phyloP scores from a whole-genome alignment of 2,113 vertebrate genomes.

The Lycocorax pyrrhopterus region DNA sequence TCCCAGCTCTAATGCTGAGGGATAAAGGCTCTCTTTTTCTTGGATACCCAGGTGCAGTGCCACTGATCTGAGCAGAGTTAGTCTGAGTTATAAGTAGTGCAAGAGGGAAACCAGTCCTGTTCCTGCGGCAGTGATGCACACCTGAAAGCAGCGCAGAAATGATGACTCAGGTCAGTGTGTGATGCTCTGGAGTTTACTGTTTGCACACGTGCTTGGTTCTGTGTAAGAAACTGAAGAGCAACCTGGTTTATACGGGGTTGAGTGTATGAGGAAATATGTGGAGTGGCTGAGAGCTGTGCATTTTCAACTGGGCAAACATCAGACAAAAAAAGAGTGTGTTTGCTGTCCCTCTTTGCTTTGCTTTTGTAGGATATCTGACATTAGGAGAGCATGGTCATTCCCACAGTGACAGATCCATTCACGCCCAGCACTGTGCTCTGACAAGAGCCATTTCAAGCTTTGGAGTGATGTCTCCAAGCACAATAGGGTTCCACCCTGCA shows the following conservation, averaged over 20 bases:
- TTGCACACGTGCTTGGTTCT: not conserved
- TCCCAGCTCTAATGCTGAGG: not conserved
- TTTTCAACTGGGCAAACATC: not conserved
- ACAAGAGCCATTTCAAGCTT: not conserved
- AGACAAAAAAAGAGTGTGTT: not conserved
- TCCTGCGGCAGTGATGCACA: not conserved
- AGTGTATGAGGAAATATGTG: not conserved
- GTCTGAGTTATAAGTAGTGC: not conserved
- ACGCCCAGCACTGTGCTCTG: not conserved
- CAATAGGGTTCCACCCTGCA: rapidly evolving
- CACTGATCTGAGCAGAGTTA: not conserved
- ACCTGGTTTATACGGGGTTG: not conserved
- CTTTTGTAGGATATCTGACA: not conserved
- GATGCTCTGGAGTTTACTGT: not conserved
- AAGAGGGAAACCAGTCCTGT: not conserved
- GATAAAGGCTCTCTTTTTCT: not conserved
- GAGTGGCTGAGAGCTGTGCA: not conserved
- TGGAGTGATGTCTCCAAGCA: not conserved
- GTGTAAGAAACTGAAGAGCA: not conserved
- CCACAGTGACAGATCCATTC: not conserved
- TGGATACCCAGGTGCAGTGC: not conserved
- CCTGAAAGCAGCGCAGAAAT: not conserved
- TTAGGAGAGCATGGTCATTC: not conserved
- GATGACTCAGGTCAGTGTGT: not conserved
- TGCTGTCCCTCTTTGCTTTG: not conserved